Conservation (phyloP, 2,888 invertebrate species). For the Steinernema carpocapsae region DNA sequence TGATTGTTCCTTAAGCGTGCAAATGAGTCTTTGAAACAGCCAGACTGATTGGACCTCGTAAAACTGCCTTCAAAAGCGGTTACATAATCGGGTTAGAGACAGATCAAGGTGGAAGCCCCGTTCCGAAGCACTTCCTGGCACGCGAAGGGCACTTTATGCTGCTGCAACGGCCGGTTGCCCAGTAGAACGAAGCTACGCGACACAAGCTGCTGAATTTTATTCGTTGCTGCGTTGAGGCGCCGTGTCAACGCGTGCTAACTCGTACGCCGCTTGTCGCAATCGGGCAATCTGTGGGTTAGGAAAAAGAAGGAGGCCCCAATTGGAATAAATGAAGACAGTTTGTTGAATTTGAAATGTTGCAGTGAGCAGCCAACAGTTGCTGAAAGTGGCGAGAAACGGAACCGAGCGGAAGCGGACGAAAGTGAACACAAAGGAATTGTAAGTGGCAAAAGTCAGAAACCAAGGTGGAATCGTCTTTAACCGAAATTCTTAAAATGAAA, state of each 20-base stretch:
- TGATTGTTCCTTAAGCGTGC: no score
- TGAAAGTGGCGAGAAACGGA: not conserved
- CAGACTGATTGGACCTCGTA: no score
- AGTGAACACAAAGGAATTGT: slow-evolving; percentile 17
- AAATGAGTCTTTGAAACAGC: no score
- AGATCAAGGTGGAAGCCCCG: no score
- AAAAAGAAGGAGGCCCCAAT: no score
- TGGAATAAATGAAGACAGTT: no score
- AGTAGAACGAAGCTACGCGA: slow-evolving; percentile 6
- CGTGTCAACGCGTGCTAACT: slow-evolving; percentile 25
- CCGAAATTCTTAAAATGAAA: no score
- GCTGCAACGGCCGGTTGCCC: not conserved
- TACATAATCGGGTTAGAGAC: no score
- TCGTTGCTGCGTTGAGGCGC: slow-evolving; percentile 16
- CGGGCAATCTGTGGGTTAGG: no score
- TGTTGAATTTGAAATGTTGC: no score
- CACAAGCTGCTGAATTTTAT: slow-evolving; percentile 20
- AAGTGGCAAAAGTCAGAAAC: not conserved
- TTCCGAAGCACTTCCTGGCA: slow-evolving; percentile 15
- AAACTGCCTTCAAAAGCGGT: no score
- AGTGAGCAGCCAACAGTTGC: slow-evolving; percentile 22
- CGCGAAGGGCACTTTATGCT: not conserved
- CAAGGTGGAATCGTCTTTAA: not conserved
- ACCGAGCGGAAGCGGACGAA: slow-evolving; percentile 1
- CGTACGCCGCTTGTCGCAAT: not conserved